Conservation (phyloP, 2,113 vertebrate genomes). For the Glareola pratincola region DNA sequence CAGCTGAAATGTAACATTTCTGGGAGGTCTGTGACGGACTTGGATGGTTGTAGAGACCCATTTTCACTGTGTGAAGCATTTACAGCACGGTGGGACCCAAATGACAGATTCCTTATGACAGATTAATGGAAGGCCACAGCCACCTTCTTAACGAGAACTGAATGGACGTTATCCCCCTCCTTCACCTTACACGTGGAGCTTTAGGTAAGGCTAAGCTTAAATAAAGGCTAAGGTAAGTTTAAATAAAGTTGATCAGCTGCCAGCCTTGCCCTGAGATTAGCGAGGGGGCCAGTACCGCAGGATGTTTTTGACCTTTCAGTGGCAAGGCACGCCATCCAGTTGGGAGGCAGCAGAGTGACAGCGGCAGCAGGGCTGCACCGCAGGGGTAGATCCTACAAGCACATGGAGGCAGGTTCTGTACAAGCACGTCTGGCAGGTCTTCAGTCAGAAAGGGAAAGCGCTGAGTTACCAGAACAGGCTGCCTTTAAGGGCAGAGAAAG, state of each 20-base stretch:
- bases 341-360: not conserved
- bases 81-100: not conserved
- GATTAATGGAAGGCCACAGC: not conserved
- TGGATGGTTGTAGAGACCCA: not conserved
- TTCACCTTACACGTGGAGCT: not conserved
- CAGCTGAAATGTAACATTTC: not conserved
- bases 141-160: not conserved
- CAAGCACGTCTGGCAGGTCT: not conserved
- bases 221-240: not conserved
- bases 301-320: not conserved
- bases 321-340: not conserved
- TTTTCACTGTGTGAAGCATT: not conserved
- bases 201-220: not conserved
- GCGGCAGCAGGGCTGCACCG: not conserved
- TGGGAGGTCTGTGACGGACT: not conserved
- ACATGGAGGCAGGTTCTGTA: not conserved
- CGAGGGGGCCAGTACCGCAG: not conserved
- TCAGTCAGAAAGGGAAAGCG: not conserved
- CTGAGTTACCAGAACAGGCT: not conserved
- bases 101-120: not conserved
- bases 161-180: accelerated
- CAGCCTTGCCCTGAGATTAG: not conserved
- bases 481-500: not conserved
- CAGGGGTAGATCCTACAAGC: not conserved
- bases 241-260: not conserved